Percentiles rank a stretch among this genome's conserved stretches.
Evolutionary conservation across 30 jellyfish, hydroid and myxozoan genomes (phyloP).

Genomic region (Turritopsis rubra): DNA sequence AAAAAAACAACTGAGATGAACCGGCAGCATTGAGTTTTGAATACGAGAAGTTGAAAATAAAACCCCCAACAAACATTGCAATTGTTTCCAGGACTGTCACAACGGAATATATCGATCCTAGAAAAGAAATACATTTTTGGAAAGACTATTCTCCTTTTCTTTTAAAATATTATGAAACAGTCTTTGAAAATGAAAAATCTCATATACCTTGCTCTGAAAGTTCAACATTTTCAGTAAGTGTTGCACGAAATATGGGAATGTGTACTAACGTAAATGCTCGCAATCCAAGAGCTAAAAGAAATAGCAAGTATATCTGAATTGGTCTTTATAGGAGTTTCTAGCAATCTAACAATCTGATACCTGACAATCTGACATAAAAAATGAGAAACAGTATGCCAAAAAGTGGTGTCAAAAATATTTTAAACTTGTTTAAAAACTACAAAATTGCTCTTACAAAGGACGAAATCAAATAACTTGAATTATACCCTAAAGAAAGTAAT

Average conservation of each 20-base stretch:
- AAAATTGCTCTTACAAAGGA: not conserved
- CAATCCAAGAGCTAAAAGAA: not conserved
- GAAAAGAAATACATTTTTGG: not conserved
- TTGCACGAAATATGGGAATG: not conserved
- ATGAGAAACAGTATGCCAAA: too few species aligned
- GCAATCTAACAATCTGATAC: not conserved
- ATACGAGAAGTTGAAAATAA: conserved; percentile 46
- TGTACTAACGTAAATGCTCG: not conserved
- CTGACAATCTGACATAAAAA: not conserved
- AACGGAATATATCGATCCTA: conserved; percentile 66
- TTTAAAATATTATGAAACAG: too few species aligned
- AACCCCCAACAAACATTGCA: conserved; percentile 34
- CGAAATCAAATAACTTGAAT: not conserved
- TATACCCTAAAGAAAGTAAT: not conserved
- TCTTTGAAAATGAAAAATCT: not conserved
- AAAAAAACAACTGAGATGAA: conserved; percentile 47
- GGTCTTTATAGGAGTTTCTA: too few species aligned
- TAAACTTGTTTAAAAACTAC: too few species aligned
- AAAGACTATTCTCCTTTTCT: too few species aligned
- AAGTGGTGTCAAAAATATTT: too few species aligned
- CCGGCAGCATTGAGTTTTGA: conserved; percentile 34
- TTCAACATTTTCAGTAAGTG: not conserved
- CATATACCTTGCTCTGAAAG: not conserved
- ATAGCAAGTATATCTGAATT: too few species aligned
- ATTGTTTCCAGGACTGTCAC: conserved; percentile 60